These are phyloP conservation scores for Carcina quercana DNA, from an alignment of 2,888 invertebrate species.

Conservation along the genomic window DNA sequence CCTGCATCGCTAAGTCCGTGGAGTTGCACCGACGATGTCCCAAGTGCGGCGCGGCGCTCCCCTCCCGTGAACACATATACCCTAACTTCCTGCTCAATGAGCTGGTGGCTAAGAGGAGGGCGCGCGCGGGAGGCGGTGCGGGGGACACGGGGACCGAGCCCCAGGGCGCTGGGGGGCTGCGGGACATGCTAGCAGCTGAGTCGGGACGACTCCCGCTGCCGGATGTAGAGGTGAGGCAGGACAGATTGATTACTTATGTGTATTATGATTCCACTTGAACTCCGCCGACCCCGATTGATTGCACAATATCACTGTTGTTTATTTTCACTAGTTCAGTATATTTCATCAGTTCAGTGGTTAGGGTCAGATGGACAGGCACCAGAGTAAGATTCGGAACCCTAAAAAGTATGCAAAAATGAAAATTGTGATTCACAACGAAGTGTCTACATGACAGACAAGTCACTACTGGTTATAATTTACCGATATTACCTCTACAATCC, in stretches of 20 bases:
- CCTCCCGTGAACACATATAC: slow-evolving; percentile 82
- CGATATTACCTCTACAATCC: too few relatives aligned
- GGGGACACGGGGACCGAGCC: slow-evolving; percentile 7
- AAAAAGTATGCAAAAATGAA: too few relatives aligned
- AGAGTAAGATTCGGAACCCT: too few relatives aligned
- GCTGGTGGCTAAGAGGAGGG: slow-evolving; percentile 43
- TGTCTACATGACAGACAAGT: too few relatives aligned
- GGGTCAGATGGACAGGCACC: too few relatives aligned
- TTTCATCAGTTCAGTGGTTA: too few relatives aligned
- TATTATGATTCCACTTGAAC: too few relatives aligned
- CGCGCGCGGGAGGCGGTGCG: slow-evolving; percentile 8
- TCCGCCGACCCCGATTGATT: too few relatives aligned
- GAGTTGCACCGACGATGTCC: slow-evolving; percentile 88
- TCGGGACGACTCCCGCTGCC: slow-evolving; percentile 82
- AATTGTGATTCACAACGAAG: too few relatives aligned
- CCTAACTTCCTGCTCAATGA: slow-evolving; percentile 92
- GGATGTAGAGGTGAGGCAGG: slow-evolving; percentile 88
- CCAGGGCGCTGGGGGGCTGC: slow-evolving; percentile 66
- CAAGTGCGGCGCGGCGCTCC: slow-evolving; percentile 84
- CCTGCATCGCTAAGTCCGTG: slow-evolving; percentile 92
- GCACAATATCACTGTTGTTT: too few relatives aligned
- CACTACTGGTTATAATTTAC: too few relatives aligned
- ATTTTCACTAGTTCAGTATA: too few relatives aligned
- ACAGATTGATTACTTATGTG: slow-evolving; percentile 84
- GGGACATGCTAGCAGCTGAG: slow-evolving; percentile 79